phyloP scores from a whole-genome alignment of 2,113 vertebrate genomes.

The Mormyrus iriodes region DNA sequence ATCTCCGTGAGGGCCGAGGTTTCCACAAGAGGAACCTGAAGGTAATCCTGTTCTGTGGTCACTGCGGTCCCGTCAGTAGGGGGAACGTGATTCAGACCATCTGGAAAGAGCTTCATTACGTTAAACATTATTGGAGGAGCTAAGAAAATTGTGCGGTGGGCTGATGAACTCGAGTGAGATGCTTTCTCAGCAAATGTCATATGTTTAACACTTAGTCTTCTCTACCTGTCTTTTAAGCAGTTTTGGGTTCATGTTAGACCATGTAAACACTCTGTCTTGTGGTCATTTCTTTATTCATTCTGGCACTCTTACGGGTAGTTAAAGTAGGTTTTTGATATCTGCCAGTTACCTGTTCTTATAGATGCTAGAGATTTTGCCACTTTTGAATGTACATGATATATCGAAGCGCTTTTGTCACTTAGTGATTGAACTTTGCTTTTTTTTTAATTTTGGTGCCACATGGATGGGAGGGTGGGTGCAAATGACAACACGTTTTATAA shows the following conservation, averaged over 20 bases:
- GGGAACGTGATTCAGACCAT: conserved; percentile 35
- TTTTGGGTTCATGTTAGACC: conserved; percentile 14
- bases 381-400: neutral
- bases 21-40: conserved; percentile 36
- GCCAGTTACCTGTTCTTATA: neutral
- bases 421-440: neutral
- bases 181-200: conserved; percentile 57
- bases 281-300: neutral
- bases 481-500: neutral
- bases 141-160: conserved; percentile 1
- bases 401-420: neutral
- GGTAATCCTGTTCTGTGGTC: conserved; percentile 60
- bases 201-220: conserved; percentile 17
- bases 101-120: conserved; percentile 34
- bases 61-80: conserved; percentile 53
- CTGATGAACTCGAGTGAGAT: conserved; percentile 28
- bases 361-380: neutral
- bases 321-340: neutral
- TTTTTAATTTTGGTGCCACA: neutral
- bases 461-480: neutral
- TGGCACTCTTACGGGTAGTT: neutral
- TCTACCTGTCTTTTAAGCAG: conserved; percentile 17
- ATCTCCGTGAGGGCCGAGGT: neutral
- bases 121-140: neutral
- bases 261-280: conserved; percentile 2